Evolutionary conservation across 2,797 vertebrate species (phyloP).

Genomic region (Typhlichthys eigenmanni): DNA sequence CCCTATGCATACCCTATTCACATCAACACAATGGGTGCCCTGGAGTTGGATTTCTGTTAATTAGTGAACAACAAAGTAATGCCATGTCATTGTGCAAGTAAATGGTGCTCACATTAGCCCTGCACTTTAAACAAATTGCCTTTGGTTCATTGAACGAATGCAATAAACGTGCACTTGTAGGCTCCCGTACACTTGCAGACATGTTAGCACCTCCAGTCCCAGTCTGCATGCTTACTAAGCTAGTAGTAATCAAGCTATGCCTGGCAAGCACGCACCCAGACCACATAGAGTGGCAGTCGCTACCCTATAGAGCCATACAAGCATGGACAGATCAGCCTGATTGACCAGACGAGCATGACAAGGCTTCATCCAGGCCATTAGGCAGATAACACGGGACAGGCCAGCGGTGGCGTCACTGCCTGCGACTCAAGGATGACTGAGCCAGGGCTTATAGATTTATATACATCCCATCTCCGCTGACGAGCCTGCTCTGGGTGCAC

Average conservation of each 20-base stretch:
- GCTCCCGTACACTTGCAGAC: background rate
- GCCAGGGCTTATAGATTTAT: conserved; percentile 42
- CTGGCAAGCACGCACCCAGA: too few relatives aligned
- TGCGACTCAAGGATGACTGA: conserved; percentile 40
- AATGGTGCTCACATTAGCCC: background rate
- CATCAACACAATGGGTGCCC: conserved; percentile 43
- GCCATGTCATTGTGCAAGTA: conserved; percentile 13
- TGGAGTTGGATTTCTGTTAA: conserved; percentile 48
- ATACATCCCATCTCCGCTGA: conserved; percentile 56
- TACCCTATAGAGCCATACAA: conserved; percentile 17
- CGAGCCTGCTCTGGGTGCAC: conserved; percentile 45
- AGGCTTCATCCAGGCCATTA: conserved; percentile 62
- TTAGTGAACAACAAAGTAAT: conserved; percentile 44
- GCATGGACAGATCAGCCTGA: conserved; percentile 14
- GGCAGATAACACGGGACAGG: conserved; percentile 43
- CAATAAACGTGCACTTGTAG: too few relatives aligned
- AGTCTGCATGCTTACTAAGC: background rate
- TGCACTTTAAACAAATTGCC: conserved; percentile 6
- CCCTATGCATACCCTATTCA: conserved; percentile 51
- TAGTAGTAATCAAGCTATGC: too few relatives aligned
- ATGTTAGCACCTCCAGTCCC: background rate
- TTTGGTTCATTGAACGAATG: background rate
- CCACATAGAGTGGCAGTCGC: conserved; percentile 10
- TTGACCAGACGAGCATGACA: conserved; percentile 60
- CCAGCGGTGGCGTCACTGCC: conserved; percentile 49